Base-by-base conservation (phyloP, 2,888 invertebrate species). In the Monochamus alternatus region DNA sequence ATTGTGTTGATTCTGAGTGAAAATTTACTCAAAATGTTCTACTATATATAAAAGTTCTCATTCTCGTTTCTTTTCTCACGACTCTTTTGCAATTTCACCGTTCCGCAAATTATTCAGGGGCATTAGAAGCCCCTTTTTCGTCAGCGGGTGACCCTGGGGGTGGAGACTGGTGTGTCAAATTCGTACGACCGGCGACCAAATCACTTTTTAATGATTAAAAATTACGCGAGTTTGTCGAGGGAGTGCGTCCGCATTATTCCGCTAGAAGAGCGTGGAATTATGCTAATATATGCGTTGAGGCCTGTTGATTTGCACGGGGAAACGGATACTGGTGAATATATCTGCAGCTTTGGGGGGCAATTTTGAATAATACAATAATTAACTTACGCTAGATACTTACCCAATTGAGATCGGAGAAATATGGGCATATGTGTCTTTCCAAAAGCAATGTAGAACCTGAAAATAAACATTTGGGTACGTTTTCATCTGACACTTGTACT, bases 171-270 rank as follows among this genome's bases (percentile, higher is more conserved):
- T 75, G 76, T 80, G 73, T 75, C 80, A 78, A 80, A 80, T 80
- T 70, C 43, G 66, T 58, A 65, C 55, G 52, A 67, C 72, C 75
- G 75, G 68, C 78, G 55, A 76, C 72, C 67, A 74, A 80, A 80
- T 80, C 76, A 73, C 76, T 74, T 76, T 80, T 80, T 80, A 72
- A 80, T 76, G 78, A 76, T 76, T 75, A 78, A 78, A 78, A 78
- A 80, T 80, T 73, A 75, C 70, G 52, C 73, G 44, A 64, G 62
- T 71, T 75, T 72, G 76, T 74, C 71, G 67, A 67, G 77, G 76
- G 75, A 72, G 75, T 43, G 31, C 65, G 68, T 63, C 59, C 59
- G 63, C 69, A 71, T 75, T 75, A 75, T 74, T 71, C 52, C 47
- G 65, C 63, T 43, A 73, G 69, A 72, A 68, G 47, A 43, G 47